Evolutionary conservation across 2,888 invertebrate genomes (phyloP).

Genomic region (Chymomyza fuscimana): DNA sequence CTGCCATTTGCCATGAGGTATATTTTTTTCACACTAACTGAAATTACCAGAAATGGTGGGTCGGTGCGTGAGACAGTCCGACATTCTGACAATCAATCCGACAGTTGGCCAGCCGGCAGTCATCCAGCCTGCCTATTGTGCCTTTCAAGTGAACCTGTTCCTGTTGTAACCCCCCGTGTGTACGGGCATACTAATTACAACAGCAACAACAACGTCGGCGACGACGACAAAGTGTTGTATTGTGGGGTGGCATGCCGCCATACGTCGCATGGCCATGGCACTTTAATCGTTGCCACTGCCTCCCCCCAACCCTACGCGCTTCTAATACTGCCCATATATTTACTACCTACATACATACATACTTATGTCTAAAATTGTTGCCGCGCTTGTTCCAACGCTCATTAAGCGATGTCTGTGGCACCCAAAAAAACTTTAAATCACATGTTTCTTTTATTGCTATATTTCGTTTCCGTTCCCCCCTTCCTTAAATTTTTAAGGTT

Average conservation of each 20-base stretch:
- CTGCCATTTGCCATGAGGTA: conserved; percentile 61
- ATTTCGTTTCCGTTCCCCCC: conserved; percentile 25
- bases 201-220: conserved; percentile 22
- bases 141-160: conserved; percentile 21
- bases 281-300: conserved; percentile 57
- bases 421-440: conserved; percentile 61
- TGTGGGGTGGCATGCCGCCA: not conserved
- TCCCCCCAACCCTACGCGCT: too few species aligned
- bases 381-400: conserved; percentile 36
- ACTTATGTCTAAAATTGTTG: conserved; percentile 2
- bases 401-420: conserved; percentile 34
- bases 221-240: conserved; percentile 20
- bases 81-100: not conserved
- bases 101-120: conserved; percentile 3
- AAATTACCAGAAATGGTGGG: conserved; percentile 44
- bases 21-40: conserved; percentile 61
- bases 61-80: conserved; percentile 17
- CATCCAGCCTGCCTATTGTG: conserved; percentile 9
- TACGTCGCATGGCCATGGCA: conserved; percentile 30
- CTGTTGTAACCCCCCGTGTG: conserved; percentile 24
- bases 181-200: conserved; percentile 67
- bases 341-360: not conserved
- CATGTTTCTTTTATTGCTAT: conserved; percentile 44
- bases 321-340: conserved; percentile 8
- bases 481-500: conserved; percentile 27